Base-by-base conservation (phyloP, 2,797 vertebrate species). In the Valencia hispanica region DNA sequence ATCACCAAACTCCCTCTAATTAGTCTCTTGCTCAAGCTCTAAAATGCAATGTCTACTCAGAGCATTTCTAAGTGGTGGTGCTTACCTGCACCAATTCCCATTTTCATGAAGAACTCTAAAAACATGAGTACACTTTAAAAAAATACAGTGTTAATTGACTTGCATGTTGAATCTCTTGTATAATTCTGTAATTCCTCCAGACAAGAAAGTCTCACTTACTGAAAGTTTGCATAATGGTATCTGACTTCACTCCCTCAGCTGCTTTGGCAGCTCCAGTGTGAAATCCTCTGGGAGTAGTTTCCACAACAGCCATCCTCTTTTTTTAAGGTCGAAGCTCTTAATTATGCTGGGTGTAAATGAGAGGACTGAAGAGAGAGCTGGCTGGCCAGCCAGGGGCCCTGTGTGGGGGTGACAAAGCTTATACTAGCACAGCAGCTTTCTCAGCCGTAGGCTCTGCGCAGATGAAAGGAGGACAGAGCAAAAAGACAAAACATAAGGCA, bases 291-390 rank as follows among this genome's bases (percentile, higher is more conserved):
- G 83, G 87, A 85, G 81, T 78, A 85, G 84, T 82, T 88, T 90
- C 78, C 85, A 87, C 87, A 88, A 82, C 83, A 92, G 76, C 85
- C 90, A 86, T 53, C 86, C 81, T 80, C 87, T 88, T 89, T 91
- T 59, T 91, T 90, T 88, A 79, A 88, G 87, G 87, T 83, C 45
- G 72, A 83, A 90, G 82, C 87, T 88, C 90, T 90, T 91, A 93
- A 94, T 94, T 92, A 92, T 84, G 85, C 72, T 30, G 81, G 81
- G 85, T 88, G 87, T 91, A 89, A 92, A 91, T 89, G 85, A 93
- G 89, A 91, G 84, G 80, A 85, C 79, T 75, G 84, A 81, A 79
- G 81, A 85, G 81, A 79, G 84, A 75, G 80, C 82, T 88, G 84
- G 84, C n/a, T 88, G 88, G 87, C 78, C 76, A 70, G 86, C 84